Conservation (phyloP, 92 coral and sea anemone species). For the Umimayanthus chanpuru region DNA sequence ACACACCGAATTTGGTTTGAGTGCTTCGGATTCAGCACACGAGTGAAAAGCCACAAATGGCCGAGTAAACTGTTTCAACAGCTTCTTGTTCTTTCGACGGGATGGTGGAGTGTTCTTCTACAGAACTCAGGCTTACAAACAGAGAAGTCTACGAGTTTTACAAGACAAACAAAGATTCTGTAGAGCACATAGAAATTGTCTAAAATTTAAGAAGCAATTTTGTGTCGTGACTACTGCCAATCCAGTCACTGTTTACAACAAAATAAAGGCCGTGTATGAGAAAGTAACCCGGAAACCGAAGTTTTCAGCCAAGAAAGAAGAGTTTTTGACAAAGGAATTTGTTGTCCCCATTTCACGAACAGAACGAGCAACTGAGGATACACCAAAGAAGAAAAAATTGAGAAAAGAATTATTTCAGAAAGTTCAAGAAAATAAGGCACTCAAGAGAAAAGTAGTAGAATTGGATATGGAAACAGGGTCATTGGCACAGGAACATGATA, state of each 20-base stretch:
- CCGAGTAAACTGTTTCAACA: slow-evolving; percentile 24
- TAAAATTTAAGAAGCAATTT: too few relatives aligned
- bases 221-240: too few relatives aligned
- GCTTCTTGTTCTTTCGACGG: slow-evolving; percentile 15
- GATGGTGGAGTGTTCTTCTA: slow-evolving; percentile 6
- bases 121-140: slow-evolving; percentile 21
- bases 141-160: slow-evolving; percentile 22
- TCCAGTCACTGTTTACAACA: too few relatives aligned
- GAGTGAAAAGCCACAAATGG: background rate
- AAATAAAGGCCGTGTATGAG: too few relatives aligned
- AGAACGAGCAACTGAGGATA: slow-evolving; percentile 18
- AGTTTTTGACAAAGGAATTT: slow-evolving; percentile 18
- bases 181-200: too few relatives aligned
- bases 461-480: slow-evolving; percentile 26
- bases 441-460: slow-evolving; percentile 22
- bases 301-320: slow-evolving; percentile 32
- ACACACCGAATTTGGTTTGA: too few relatives aligned
- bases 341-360: slow-evolving; percentile 14
- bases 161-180: slow-evolving; percentile 22
- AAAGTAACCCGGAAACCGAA: slow-evolving; percentile 22
- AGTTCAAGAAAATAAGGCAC: slow-evolving; percentile 29
- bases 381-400: slow-evolving; percentile 12
- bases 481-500: background rate
- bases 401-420: slow-evolving; percentile 20
- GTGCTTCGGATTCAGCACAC: too few relatives aligned